Conservation (phyloP, 2,797 vertebrate species). For the Psittacula derbiana region DNA sequence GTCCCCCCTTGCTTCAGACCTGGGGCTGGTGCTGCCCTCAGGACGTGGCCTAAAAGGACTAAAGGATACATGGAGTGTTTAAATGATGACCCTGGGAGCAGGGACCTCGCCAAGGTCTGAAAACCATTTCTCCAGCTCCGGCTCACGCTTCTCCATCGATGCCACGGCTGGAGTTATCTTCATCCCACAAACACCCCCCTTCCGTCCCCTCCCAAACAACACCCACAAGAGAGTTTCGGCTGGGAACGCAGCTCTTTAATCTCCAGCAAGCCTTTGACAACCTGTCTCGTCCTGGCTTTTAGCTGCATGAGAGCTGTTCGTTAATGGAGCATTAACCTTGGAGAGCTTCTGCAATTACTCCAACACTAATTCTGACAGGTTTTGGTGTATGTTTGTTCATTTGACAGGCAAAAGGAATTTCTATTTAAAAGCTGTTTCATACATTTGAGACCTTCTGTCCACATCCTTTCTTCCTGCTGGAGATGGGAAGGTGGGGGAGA, state of each 20-base stretch:
- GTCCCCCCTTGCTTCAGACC: not conserved
- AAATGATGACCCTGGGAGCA: fast-evolving
- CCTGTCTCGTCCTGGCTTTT: constrained; percentile 70
- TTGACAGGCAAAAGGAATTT: constrained; percentile 64
- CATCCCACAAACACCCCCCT: not conserved
- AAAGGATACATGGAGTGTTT: not conserved
- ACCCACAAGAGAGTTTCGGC: constrained; percentile 34
- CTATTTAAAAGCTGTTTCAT: constrained; percentile 69
- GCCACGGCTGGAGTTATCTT: not conserved
- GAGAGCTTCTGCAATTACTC: constrained; percentile 70
- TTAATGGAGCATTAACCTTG: constrained; percentile 78
- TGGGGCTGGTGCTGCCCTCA: not conserved
- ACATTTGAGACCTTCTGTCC: constrained; percentile 64
- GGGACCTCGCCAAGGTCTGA: not conserved
- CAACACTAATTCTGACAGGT: constrained; percentile 59
- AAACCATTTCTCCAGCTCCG: not conserved
- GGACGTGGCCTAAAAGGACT: fast-evolving
- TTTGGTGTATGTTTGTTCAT: constrained; percentile 48
- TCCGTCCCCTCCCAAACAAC: constrained; percentile 12
- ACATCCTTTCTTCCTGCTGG: not conserved
- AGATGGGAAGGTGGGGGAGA: not conserved
- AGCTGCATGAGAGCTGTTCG: constrained; percentile 59
- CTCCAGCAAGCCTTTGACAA: constrained; percentile 72
- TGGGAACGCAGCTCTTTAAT: constrained; percentile 67
- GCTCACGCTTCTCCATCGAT: fast-evolving